Evolutionary conservation across 30 jellyfish, hydroid and myxozoan genomes (phyloP), one percentile per base, ranked within the genome.

Genomic region (Cassiopea andromeda): DNA sequence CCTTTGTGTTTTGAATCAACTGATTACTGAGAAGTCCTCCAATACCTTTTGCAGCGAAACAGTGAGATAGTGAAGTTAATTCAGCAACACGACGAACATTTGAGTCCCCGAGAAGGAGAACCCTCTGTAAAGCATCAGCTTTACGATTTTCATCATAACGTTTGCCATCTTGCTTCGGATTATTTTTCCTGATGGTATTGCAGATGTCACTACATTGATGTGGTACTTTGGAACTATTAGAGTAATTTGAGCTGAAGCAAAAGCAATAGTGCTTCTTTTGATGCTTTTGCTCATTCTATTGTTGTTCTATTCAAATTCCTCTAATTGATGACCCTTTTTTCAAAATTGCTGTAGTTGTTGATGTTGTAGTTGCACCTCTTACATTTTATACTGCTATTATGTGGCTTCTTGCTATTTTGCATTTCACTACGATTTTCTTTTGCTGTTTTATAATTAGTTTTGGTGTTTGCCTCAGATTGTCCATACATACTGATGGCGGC

Each of bases 21-120:
- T 80, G 78, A 43, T 80, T n/a, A 14, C 89, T 17, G 19, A 16
- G 60, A 12, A 80, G 61, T 27, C 89, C 89, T 19, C 89, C 89
- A 19, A 80, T 1, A 8, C 89, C 89, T 45, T 46, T 48, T 72
- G 73, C 81, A 14, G 54, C 81, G 44, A 72, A 7, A 10, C 81
- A 13, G 81, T 27, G 48, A 64, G 15, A 64, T 2, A 64, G 73
- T 13, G 6, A 64, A 27, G 8, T 64, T 64, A 27, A 17, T 14
- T 64, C 73, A 13, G 43, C 73, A 64, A 17, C 73, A 17, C 73
- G 73, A 9, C 73, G 19, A 17, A 64, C 73, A 64, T 64, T 16
- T 17, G 73, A 64, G 15, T 64, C 73, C 15, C 73, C 73, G 6
- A 64, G 73, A 9, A 64, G 43, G 43, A 64, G 73, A 9, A 64